phyloP scores from a whole-genome alignment of 2,888 invertebrate species.

The Pseudanteris insignis region DNA sequence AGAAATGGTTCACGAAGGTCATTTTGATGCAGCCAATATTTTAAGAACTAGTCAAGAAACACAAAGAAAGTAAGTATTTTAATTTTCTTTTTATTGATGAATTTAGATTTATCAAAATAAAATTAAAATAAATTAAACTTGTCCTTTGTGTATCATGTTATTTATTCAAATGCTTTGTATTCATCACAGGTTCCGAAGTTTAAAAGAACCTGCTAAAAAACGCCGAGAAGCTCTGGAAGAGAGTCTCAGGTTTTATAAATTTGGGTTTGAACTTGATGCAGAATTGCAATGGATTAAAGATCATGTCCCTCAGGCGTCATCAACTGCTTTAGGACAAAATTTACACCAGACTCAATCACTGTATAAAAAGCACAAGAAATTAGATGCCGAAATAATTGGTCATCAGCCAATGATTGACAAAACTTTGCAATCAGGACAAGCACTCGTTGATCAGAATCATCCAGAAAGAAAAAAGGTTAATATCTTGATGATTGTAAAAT shows the following conservation, averaged over 20 bases:
- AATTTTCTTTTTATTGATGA: no score
- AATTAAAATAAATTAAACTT: no score
- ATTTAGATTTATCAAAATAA: no score
- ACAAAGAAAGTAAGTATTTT: slow-evolving; percentile 69
- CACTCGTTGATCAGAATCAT: slow-evolving; percentile 79
- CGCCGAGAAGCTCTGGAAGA: slow-evolving; percentile 84
- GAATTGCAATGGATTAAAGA: slow-evolving; percentile 97
- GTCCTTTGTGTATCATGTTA: no score
- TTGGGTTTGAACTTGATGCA: slow-evolving; percentile 89
- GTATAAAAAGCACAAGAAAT: slow-evolving; percentile 92
- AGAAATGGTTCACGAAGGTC: slow-evolving; percentile 91
- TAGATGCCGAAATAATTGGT: slow-evolving; percentile 88
- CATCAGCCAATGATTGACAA: slow-evolving; percentile 87
- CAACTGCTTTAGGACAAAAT: slow-evolving; percentile 81
- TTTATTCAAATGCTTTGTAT: slow-evolving; percentile 8
- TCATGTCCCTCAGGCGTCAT: slow-evolving; percentile 82
- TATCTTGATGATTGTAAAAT: neutral
- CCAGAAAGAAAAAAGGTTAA: slow-evolving; percentile 80
- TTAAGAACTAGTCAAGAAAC: slow-evolving; percentile 79
- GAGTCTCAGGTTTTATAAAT: slow-evolving; percentile 87
- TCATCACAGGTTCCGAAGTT: slow-evolving; percentile 74
- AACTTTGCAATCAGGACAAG: slow-evolving; percentile 81
- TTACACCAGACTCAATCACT: slow-evolving; percentile 91
- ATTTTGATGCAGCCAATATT: slow-evolving; percentile 92
- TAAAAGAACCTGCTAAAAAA: slow-evolving; percentile 77